Evolutionary conservation across 2,888 invertebrate species (phyloP).

Genomic region (Ectemnius lituratus): DNA sequence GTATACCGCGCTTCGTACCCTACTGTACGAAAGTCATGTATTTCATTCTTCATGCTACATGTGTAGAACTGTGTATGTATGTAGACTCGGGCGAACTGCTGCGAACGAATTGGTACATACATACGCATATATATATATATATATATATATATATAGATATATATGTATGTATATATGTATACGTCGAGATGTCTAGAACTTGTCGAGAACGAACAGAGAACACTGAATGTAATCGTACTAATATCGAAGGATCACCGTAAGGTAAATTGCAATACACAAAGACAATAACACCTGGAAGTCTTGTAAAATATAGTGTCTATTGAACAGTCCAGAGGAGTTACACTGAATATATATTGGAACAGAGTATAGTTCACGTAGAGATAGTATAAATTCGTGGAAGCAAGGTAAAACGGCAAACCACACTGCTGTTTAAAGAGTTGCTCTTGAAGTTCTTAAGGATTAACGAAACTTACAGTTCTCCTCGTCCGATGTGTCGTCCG

Average conservation of each 20-base stretch:
- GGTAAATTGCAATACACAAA: conserved; percentile 46
- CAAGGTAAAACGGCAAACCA: conserved; percentile 60
- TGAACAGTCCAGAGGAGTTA: conserved; percentile 60
- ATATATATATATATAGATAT: neutral
- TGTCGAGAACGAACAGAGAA: conserved; percentile 1
- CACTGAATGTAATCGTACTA: conserved; percentile 9
- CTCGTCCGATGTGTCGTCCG: conserved; percentile 86
- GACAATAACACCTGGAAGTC: conserved; percentile 47
- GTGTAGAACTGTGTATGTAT: conserved; percentile 31
- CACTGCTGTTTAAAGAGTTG: conserved; percentile 45
- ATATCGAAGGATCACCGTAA: conserved; percentile 35
- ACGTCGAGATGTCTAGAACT: no score
- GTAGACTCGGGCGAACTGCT: neutral
- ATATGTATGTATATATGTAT: neutral
- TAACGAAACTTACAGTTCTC: conserved; percentile 85
- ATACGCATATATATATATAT: conserved; percentile 11
- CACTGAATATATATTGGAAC: conserved; percentile 51
- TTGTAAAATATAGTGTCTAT: conserved; percentile 60
- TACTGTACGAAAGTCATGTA: conserved; percentile 59
- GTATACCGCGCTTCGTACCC: neutral
- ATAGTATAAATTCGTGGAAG: conserved; percentile 63
- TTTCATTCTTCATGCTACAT: conserved; percentile 52
- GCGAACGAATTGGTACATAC: neutral
- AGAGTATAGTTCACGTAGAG: conserved; percentile 39
- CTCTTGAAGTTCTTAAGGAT: conserved; percentile 44